Evolutionary conservation across 1,140 invertebrate genomes (phyloP), one percentile per base, ranked within the genome.

Genomic region (Bombus confusus): DNA sequence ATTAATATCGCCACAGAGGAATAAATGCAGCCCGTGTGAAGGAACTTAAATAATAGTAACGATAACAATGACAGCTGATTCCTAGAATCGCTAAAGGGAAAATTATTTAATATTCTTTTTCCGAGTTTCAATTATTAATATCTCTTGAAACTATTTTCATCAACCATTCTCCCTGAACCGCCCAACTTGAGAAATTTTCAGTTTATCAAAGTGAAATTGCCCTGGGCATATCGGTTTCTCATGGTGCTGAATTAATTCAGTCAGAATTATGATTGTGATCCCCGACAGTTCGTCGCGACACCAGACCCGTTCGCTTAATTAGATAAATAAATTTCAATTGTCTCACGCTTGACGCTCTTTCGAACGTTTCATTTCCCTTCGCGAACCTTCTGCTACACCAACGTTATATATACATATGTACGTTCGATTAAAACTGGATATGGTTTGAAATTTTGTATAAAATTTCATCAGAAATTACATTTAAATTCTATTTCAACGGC

Each of bases 251-350:
- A 75, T 75, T 75, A 75, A 75, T 25, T 52, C 31, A 52, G 31
- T 47, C 28, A 1, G 31, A 52, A 34, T 47, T 34, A 31, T 28
- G 22, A 75, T 52, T 34, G 73, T 13, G 10, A 75, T 52, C 22
- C 31, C 47, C 73, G 73, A 31, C 73, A n/a, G 41, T 31, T 57
- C 73, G 43, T 52, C 73, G 73, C 73, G n/a, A 52, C n/a, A 34
- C 22, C 41, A 34, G 31, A 57, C 43, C 18, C 25, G 9, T 28
- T 57, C 4, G 31, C 31, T 57, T 34, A 75, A 75, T 75, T 75
- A 75, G 43, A 52, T 52, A 75, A 75, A 75, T 75, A 47, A 75
- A 75, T 52, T 34, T 34, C 41, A 15, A 39, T 75, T n/a, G 31
- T 10, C 31, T 6, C n/a, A 2, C 9, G 41, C 31, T 47, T 22